phyloP scores from a whole-genome alignment of 2,797 vertebrate genomes.

The Oceanodroma leucorhoa region DNA sequence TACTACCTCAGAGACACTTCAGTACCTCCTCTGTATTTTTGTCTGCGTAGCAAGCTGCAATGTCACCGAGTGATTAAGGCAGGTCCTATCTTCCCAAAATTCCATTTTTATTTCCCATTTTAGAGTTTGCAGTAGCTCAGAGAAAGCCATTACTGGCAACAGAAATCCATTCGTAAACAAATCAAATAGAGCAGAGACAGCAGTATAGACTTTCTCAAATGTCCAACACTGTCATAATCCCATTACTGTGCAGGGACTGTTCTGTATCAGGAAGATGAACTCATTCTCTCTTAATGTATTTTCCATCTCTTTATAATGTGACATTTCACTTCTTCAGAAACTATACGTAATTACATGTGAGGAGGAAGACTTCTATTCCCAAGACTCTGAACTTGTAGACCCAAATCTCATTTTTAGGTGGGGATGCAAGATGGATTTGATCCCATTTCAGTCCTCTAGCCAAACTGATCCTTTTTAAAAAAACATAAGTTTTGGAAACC shows the following conservation, averaged over 20 bases:
- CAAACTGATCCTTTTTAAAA: background rate
- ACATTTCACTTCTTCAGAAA: conserved; percentile 50
- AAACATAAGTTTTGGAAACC: background rate
- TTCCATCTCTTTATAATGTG: conserved; percentile 36
- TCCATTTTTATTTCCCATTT: background rate
- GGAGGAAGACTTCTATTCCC: background rate
- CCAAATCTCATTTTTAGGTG: conserved; percentile 10
- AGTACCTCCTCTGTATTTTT: background rate
- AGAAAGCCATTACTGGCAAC: background rate
- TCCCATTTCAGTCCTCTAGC: background rate
- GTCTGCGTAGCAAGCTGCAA: background rate
- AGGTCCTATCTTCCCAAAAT: background rate
- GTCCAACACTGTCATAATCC: background rate
- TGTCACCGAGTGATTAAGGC: background rate
- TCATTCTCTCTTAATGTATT: conserved; percentile 47
- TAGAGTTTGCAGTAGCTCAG: background rate
- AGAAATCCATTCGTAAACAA: background rate
- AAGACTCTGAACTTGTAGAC: background rate
- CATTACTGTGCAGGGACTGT: conserved; percentile 23
- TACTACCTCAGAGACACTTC: background rate
- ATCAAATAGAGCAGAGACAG: background rate
- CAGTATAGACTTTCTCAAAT: background rate
- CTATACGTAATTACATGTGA: background rate
- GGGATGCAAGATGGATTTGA: background rate
- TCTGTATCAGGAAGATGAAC: conserved; percentile 40